Percentiles rank a stretch among this genome's conserved stretches.
Evolutionary conservation across 2,888 invertebrate genomes (phyloP).

Genomic region (Acleris sparsana): DNA sequence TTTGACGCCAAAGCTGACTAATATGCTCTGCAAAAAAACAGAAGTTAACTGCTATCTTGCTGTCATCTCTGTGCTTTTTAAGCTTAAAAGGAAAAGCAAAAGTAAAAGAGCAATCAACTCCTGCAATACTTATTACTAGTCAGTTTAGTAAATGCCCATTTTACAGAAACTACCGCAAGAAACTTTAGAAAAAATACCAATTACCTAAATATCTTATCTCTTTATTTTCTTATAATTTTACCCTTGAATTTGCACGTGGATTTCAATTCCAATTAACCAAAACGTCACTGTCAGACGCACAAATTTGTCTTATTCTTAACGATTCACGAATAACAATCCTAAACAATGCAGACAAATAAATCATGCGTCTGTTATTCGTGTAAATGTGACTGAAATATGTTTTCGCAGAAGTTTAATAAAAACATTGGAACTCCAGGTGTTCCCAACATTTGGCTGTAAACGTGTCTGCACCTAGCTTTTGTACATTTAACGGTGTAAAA

Average conservation of each 20-base stretch:
- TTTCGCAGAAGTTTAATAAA: conserved; percentile 57
- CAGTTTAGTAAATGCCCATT: too few relatives aligned
- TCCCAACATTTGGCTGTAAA: conserved; percentile 63
- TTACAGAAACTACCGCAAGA: too few relatives aligned
- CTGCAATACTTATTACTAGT: too few relatives aligned
- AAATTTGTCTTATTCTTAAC: conserved; percentile 9
- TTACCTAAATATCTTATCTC: too few relatives aligned
- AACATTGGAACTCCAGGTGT: conserved; percentile 66
- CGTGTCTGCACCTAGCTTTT: conserved; percentile 65
- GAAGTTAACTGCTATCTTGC: too few relatives aligned
- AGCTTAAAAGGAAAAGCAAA: too few relatives aligned
- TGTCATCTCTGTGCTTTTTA: too few relatives aligned
- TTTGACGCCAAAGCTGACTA: too few relatives aligned
- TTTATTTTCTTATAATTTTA: too few relatives aligned
- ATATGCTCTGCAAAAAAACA: too few relatives aligned
- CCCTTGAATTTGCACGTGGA: neutral
- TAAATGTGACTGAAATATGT: conserved; percentile 31
- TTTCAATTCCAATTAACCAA: neutral
- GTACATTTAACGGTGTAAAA: conserved; percentile 63
- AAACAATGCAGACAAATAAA: conserved; percentile 33
- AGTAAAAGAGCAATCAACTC: too few relatives aligned
- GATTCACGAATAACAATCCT: conserved; percentile 10
- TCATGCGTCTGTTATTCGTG: conserved; percentile 20
- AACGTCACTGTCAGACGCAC: neutral
- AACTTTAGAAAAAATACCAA: too few relatives aligned